Percentiles rank a stretch among this genome's conserved stretches.
phyloP scores from a whole-genome alignment of 2,888 invertebrate species.

The Heliconius erato region DNA sequence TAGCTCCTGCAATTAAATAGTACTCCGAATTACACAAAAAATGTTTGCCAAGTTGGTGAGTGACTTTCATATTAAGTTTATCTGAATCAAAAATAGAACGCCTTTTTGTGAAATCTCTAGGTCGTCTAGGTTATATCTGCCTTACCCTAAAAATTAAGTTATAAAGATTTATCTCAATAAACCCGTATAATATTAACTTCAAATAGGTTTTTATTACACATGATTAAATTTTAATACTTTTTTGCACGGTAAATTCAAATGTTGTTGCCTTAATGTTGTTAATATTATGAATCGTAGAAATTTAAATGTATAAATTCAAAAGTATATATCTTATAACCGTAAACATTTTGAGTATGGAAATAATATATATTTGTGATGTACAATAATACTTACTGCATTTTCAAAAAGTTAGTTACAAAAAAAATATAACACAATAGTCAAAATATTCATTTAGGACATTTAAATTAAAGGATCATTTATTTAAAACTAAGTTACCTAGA shows the following conservation, averaged over 20 bases:
- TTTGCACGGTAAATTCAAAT: background rate
- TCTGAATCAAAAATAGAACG: background rate
- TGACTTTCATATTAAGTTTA: conserved; percentile 36
- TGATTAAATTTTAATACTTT: background rate
- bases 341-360: too few species aligned
- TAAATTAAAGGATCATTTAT: too few species aligned
- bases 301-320: too few species aligned
- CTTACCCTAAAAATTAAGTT: background rate
- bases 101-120: conserved; percentile 1
- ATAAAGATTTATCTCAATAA: background rate
- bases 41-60: conserved; percentile 82
- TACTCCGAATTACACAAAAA: conserved; percentile 49
- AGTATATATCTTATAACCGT: too few species aligned
- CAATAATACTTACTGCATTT: too few species aligned
- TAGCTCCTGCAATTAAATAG: conserved; percentile 40
- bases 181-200: background rate
- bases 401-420: too few species aligned
- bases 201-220: background rate
- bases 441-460: too few species aligned
- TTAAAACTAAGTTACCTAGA: too few species aligned
- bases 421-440: too few species aligned
- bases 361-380: too few species aligned
- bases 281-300: too few species aligned
- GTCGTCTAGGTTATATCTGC: conserved; percentile 22
- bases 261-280: background rate